These are phyloP conservation scores for Polypterus senegalus DNA, from an alignment of 2,113 vertebrate genomes.

Conservation along the genomic window DNA sequence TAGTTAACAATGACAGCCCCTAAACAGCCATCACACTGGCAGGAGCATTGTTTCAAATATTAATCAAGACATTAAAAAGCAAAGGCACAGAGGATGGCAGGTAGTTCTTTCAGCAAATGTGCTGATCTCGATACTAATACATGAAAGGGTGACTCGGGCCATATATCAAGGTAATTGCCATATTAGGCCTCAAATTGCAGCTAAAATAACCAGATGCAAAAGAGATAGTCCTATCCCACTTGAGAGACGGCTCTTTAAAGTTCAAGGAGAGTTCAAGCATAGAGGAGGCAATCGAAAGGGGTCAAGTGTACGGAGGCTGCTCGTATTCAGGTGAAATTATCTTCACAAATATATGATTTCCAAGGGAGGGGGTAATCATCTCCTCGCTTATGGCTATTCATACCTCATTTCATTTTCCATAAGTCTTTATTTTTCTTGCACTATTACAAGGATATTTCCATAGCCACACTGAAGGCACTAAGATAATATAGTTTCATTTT, in stretches of 20 bases:
- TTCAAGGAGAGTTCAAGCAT: conserved; percentile 99
- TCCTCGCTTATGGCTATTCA: conserved; percentile 79
- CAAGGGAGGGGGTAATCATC: conserved; percentile 75
- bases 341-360: conserved; percentile 91
- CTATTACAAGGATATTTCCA: conserved; percentile 54
- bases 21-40: not conserved
- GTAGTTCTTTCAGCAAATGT: conserved; percentile 58
- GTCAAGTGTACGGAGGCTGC: conserved; percentile 73
- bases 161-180: conserved; percentile 87
- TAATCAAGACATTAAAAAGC: conserved; percentile 76
- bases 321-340: conserved; percentile 73
- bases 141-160: conserved; percentile 69
- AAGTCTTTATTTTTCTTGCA: conserved; percentile 53
- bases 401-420: conserved; percentile 81
- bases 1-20: not conserved
- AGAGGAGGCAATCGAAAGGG: conserved; percentile 65
- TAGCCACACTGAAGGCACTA: conserved; percentile 49
- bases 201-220: conserved; percentile 97
- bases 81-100: conserved; percentile 60
- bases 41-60: conserved; percentile 53
- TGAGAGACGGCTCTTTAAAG: conserved; percentile 65
- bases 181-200: conserved; percentile 89
- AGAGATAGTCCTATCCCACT: conserved; percentile 67
- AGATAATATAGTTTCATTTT: conserved; percentile 24
- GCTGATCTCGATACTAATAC: conserved; percentile 72